Percentiles rank a stretch among this genome's conserved stretches.
Conservation (phyloP, 2,888 invertebrate species). For the Athalia cordata region DNA sequence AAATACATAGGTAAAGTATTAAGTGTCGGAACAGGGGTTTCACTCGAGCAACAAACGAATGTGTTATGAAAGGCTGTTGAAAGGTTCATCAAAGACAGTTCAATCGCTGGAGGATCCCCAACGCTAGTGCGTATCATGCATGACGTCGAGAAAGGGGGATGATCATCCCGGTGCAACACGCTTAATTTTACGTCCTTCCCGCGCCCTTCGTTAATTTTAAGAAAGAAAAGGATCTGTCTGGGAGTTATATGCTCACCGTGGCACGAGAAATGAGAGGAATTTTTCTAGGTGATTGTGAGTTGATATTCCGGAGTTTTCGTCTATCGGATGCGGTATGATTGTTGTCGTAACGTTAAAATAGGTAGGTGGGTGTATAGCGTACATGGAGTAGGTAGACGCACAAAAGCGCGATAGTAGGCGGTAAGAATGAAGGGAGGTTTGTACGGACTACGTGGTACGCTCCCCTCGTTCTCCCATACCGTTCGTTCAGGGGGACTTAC, state of each 20-base stretch:
- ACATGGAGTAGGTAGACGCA: background rate
- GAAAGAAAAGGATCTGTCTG: too few relatives aligned
- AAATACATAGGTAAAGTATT: too few relatives aligned
- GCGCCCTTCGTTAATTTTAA: too few relatives aligned
- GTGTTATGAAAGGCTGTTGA: constrained; percentile 32
- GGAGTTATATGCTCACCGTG: too few relatives aligned
- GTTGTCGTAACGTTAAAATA: background rate
- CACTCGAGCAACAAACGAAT: background rate
- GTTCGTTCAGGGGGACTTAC: constrained; percentile 38
- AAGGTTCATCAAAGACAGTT: constrained; percentile 28
- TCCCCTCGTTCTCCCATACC: constrained; percentile 8
- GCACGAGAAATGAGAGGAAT: too few relatives aligned
- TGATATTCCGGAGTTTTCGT: too few relatives aligned
- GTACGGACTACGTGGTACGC: background rate
- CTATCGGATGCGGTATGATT: background rate
- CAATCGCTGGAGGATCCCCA: constrained; percentile 11
- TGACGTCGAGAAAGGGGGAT: too few relatives aligned
- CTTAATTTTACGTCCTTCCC: too few relatives aligned
- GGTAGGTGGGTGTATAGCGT: background rate
- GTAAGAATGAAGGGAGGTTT: constrained; percentile 33
- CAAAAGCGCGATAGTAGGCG: constrained; percentile 8
- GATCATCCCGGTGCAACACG: too few relatives aligned
- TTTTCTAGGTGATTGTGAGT: too few relatives aligned
- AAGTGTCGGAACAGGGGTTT: too few relatives aligned
- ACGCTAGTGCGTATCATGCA: too few relatives aligned